Percentiles rank a stretch among this genome's conserved stretches.
Conservation (phyloP, 2,888 invertebrate genomes). For the Phalera bucephala region DNA sequence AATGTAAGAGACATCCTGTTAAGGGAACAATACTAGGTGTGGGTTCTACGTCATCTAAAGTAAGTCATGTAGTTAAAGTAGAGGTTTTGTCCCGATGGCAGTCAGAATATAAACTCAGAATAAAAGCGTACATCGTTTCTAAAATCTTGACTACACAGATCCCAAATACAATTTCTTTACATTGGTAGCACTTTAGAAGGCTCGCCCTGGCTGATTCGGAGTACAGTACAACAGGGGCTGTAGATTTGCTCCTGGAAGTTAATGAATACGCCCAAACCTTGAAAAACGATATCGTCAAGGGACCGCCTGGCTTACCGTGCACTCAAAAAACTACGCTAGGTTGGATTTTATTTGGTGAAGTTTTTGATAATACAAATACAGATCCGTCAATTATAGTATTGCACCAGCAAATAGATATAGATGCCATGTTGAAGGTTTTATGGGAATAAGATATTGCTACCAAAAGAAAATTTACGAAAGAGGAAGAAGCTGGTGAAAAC, state of each 20-base stretch:
- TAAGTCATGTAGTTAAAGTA: constrained; percentile 19
- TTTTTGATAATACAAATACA: constrained; percentile 3
- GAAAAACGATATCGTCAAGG: constrained; percentile 16
- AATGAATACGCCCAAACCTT: constrained; percentile 19
- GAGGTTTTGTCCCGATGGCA: constrained; percentile 13
- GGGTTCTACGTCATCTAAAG: constrained; percentile 14
- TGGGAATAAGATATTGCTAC: constrained; percentile 13
- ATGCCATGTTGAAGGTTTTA: constrained; percentile 11
- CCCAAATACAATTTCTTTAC: background rate
- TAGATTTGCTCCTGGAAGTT: constrained; percentile 25
- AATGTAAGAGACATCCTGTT: constrained; percentile 4
- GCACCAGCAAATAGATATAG: constrained; percentile 8
- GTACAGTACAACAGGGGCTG: constrained; percentile 15
- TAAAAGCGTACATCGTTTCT: constrained; percentile 19
- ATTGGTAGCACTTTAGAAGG: constrained; percentile 8
- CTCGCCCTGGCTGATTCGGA: constrained; percentile 15
- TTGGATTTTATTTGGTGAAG: constrained; percentile 24
- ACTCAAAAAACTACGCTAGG: constrained; percentile 26
- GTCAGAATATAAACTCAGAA: constrained; percentile 5
- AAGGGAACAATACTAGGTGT: constrained; percentile 17
- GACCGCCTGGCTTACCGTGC: constrained; percentile 21
- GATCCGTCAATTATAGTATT: constrained; percentile 9
- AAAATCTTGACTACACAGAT: constrained; percentile 4
- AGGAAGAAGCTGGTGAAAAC: constrained; percentile 17
- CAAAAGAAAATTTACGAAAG: constrained; percentile 9